These are phyloP conservation scores for Zaprionus camerounensis DNA, from an alignment of 1,140 invertebrate genomes.

Conservation along the genomic window DNA sequence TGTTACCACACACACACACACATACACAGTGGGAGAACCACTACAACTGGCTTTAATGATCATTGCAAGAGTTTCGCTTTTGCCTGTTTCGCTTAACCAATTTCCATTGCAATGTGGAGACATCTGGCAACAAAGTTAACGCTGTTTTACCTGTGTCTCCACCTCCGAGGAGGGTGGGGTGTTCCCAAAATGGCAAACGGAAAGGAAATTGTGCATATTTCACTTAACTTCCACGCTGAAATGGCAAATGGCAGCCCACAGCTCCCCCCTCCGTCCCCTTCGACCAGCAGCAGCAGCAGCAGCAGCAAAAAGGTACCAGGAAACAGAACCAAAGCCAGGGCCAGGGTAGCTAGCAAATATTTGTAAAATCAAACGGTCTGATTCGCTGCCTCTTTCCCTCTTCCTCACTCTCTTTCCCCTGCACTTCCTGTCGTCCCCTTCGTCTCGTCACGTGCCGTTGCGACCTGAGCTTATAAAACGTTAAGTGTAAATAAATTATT, in stretches of 20 bases:
- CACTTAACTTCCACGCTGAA: conserved; percentile 74
- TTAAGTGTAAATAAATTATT: conserved; percentile 82
- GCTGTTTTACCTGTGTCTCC: conserved; percentile 7
- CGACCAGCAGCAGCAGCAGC: neutral
- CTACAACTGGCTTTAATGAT: conserved; percentile 56
- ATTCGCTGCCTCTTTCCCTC: conserved; percentile 8
- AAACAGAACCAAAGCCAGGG: conserved; percentile 4
- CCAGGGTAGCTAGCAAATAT: conserved; percentile 61
- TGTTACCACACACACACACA: conserved; percentile 26
- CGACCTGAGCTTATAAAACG: conserved; percentile 63
- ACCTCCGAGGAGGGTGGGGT: neutral
- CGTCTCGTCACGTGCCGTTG: conserved; percentile 5
- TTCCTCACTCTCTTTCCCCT: neutral
- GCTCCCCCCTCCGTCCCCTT: too few relatives aligned
- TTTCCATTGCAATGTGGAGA: conserved; percentile 34
- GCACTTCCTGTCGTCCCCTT: neutral
- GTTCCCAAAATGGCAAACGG: conserved; percentile 47
- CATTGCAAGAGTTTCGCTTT: conserved; percentile 49
- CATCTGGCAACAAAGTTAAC: conserved; percentile 51
- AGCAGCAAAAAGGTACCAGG: conserved; percentile 15
- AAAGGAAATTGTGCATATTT: conserved; percentile 75
- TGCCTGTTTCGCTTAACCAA: conserved; percentile 60
- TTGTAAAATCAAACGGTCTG: conserved; percentile 72
- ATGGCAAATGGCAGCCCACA: conserved; percentile 49
- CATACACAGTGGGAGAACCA: conserved; percentile 1